These are phyloP conservation scores for Mormyrus lacerda DNA, from an alignment of 2,113 vertebrate species.

Conservation along the genomic window DNA sequence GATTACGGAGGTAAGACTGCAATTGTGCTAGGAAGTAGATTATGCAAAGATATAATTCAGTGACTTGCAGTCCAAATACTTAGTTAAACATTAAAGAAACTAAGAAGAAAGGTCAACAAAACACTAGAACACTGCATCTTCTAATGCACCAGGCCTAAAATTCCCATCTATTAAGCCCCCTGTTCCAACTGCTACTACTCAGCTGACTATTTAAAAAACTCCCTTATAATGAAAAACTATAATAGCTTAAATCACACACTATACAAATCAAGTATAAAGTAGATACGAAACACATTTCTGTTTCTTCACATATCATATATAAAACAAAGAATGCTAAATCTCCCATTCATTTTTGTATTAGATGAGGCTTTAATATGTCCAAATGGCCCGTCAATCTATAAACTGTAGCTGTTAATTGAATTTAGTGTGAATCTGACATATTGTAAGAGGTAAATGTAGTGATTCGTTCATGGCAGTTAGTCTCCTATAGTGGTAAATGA, in stretches of 20 bases:
- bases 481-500: not conserved
- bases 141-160: not conserved
- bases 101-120: not conserved
- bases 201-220: not conserved
- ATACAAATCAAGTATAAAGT: not conserved
- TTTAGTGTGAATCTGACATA: not conserved
- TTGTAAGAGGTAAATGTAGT: not conserved
- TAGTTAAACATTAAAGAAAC: not conserved
- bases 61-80: not conserved
- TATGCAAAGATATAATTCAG: not conserved
- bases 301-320: not conserved
- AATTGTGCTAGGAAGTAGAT: not conserved
- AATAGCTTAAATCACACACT: not conserved
- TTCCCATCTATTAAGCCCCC: not conserved
- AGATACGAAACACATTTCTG: not conserved
- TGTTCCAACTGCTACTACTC: not conserved
- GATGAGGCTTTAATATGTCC: not conserved
- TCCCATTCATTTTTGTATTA: not conserved
- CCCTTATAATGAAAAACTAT: not conserved
- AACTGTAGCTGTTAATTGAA: not conserved
- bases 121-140: not conserved
- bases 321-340: not conserved
- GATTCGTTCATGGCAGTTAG: not conserved
- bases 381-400: not conserved
- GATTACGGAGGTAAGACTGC: slow-evolving; percentile 85